These are phyloP conservation scores for Nyctereutes procyonoides DNA, from an alignment of 2,113 vertebrate species.

Conservation along the genomic window DNA sequence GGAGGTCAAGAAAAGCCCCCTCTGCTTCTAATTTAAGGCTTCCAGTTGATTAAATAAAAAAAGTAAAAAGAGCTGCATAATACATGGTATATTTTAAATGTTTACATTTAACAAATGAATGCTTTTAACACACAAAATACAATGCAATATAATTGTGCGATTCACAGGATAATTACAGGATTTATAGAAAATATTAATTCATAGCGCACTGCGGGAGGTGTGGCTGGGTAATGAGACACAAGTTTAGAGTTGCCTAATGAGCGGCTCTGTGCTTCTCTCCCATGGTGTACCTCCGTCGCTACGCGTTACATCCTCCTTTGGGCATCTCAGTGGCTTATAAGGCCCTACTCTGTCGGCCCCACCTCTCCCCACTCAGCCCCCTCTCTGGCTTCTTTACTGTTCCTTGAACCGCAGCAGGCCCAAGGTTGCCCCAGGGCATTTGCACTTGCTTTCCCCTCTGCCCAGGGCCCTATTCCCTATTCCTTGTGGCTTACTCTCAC, in stretches of 20 bases:
- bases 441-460: background rate
- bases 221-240: conserved; percentile 59
- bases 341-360: background rate
- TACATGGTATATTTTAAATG: conserved; percentile 59
- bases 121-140: conserved; percentile 65
- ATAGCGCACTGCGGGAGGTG: conserved; percentile 60
- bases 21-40: background rate
- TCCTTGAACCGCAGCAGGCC: background rate
- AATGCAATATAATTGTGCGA: conserved; percentile 70
- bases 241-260: background rate
- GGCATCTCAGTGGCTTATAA: background rate
- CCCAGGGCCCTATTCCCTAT: background rate
- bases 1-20: background rate
- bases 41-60: conserved; percentile 47
- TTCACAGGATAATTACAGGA: conserved; percentile 80
- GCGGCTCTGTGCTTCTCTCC: background rate
- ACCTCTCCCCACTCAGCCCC: no score
- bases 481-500: background rate
- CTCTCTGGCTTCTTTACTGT: background rate
- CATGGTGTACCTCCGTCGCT: background rate
- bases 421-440: background rate
- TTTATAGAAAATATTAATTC: conserved; percentile 81
- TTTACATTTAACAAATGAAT: conserved; percentile 75
- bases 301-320: background rate
- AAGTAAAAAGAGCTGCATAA: background rate